Base-by-base conservation (phyloP, 2,113 vertebrate species). In the Phylloscopus trochiloides region DNA sequence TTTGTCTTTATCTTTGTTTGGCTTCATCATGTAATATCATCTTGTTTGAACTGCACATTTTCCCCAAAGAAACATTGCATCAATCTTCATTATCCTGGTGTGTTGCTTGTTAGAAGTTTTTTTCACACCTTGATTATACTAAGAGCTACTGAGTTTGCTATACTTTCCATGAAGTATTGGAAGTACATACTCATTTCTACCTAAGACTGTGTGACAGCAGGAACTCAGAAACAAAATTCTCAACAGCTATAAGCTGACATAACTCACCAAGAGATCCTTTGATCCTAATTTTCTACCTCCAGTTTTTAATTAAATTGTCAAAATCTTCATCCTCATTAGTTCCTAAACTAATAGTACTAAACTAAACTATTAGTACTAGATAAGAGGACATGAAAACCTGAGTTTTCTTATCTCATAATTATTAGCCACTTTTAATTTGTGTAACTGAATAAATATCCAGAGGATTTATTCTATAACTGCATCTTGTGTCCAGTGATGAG, bases 1-100 rank as follows among this genome's bases (percentile, higher is more conserved):
- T 36, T 81, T 36, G 19, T 31, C 12, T 79, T 63, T 77, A 45
- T 32, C 16, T 88, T 79, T 3, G 0, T 2, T 57, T 76, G 15
- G 6, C 28, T 62, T 45, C 10, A 31, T 47, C 19, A 43, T 25
- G 17, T 67, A 68, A 43, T 73, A 36, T 93, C 70, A 76, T 92
- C 89, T 96, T 96, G 75, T 86, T 93, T 95, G 86, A 95, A 97
- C 85, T 96, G 67, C 78, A 84, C 50, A 32, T 94, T 94, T 96
- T 96, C 76, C 80, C 42, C 9, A 13, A 74, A 54, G 86, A 97
- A 97, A 58, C 58, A 77, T 79, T 79, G 62, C 36, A 9, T 59
- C 91, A 68, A 40, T 94, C 75, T 95, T 94, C 72, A 85, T 96
- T 93, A 95, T 85, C 81, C 55, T 87, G 57, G 47, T 88, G 22